These are phyloP conservation scores for Hoplostethus mediterraneus DNA, from an alignment of 2,797 vertebrate genomes.

Conservation along the genomic window DNA sequence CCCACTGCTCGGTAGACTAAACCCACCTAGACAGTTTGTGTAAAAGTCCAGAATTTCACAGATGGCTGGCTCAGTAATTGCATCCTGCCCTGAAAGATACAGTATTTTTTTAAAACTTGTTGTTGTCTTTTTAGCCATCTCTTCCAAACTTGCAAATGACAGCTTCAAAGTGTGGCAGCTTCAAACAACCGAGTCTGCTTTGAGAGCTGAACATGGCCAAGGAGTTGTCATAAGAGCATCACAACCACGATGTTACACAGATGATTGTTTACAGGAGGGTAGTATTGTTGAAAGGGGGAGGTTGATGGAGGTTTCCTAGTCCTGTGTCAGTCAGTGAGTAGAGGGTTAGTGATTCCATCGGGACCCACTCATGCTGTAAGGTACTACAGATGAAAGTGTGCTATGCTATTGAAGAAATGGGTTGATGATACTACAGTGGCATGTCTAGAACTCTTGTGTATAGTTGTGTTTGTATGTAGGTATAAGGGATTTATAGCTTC, in stretches of 20 bases:
- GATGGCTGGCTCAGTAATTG: constrained; percentile 34
- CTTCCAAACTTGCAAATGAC: no score
- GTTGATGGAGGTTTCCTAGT: background rate
- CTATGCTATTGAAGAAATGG: background rate
- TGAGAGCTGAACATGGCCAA: constrained; percentile 33
- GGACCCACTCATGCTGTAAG: background rate
- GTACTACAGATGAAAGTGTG: background rate
- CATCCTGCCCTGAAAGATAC: background rate
- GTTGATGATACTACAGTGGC: background rate
- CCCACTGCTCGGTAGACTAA: constrained; percentile 13
- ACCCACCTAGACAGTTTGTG: constrained; percentile 10
- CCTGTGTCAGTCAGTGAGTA: background rate
- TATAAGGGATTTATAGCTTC: background rate
- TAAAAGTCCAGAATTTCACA: constrained; percentile 30
- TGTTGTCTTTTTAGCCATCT: background rate
- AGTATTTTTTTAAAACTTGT: background rate
- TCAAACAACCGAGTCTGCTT: constrained; percentile 17
- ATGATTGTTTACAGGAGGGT: constrained; percentile 3
- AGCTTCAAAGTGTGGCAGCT: constrained; percentile 8
- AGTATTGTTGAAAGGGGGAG: background rate
- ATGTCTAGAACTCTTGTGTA: background rate
- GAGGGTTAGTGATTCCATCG: background rate
- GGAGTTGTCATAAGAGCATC: constrained; percentile 38
- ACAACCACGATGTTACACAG: constrained; percentile 4
- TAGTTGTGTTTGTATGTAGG: background rate